phyloP scores from a whole-genome alignment of 2,113 vertebrate species.

The Pao palembangensis region DNA sequence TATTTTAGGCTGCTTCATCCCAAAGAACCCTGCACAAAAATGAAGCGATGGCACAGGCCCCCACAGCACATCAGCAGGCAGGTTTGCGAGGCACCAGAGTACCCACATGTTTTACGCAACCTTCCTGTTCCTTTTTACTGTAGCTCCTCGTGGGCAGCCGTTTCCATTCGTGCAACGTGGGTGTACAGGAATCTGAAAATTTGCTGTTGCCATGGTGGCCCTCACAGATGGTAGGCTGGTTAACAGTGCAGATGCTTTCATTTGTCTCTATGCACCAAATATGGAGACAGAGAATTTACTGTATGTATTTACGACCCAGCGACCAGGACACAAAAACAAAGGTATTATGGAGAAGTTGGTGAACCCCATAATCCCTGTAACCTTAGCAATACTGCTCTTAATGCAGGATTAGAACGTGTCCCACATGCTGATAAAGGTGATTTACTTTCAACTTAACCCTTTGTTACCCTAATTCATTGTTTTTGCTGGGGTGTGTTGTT shows the following conservation, averaged over 20 bases:
- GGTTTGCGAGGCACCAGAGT: too few species aligned
- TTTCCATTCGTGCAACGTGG: slow-evolving; percentile 40
- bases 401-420: slow-evolving; percentile 43
- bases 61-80: too few species aligned
- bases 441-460: slow-evolving; percentile 39
- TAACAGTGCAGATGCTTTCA: slow-evolving; percentile 21
- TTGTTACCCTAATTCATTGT: slow-evolving; percentile 44
- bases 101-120: too few species aligned
- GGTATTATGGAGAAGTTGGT: slow-evolving; percentile 23
- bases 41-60: too few species aligned
- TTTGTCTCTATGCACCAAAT: too few species aligned
- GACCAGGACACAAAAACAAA: slow-evolving; percentile 25
- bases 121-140: too few species aligned
- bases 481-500: not conserved
- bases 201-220: slow-evolving; percentile 58
- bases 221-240: slow-evolving; percentile 36
- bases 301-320: slow-evolving; percentile 15
- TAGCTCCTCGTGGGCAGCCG: slow-evolving; percentile 31
- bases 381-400: slow-evolving; percentile 15
- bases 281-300: too few species aligned
- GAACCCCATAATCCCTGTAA: slow-evolving; percentile 34
- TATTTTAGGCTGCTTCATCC: too few species aligned
- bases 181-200: slow-evolving; percentile 49
- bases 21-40: too few species aligned
- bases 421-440: slow-evolving; percentile 14